Base-by-base conservation (phyloP, 2,888 invertebrate genomes). In the Matsumyia berberina region DNA sequence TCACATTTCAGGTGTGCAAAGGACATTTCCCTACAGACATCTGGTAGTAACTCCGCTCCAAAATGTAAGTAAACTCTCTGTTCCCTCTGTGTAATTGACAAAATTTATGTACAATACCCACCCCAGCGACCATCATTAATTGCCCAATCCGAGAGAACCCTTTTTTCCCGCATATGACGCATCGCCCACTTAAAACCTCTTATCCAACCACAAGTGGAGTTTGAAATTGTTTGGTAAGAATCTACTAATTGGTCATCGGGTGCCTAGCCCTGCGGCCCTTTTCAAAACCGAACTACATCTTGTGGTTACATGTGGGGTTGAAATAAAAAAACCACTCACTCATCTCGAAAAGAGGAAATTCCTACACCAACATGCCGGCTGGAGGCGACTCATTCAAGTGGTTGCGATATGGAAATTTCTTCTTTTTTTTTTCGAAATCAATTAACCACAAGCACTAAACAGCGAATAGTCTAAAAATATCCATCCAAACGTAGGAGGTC, bases 141-240 rank as follows among this genome's bases (percentile, higher is more conserved):
- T 24, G 2, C 24, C 24, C 24, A 24, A 31, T 53, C 9, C 8
- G 44, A 44, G 12, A 12, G 37, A 53, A 70, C 33, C 72, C 72
- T 46, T 53, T 42, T 31, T 24, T 62, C 33, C 49, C 12, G 33
- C 55, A 55, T 19, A 62, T 64, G 53, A 64, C 62, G 44, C 44
- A 64, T 15, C 17, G 9, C 39, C 39, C 58, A 60, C 19, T 51
- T 35, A 53, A 24, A 11, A 51, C 35, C 31, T 31, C 57, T 57
- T 49, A 55, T 62, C 74, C 24, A 74, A 46, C 55, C 66, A 42
- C 73, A 74, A 74, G 74, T 64, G 74, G 74, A 53, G 35, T 19
- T 46, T 29, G 37, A 31, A 74, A 66, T 66, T 24, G 17, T 44
- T 74, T 64, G 57, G 66, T 67, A 17, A 55, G 42, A 67, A 53